Conservation (phyloP, 37 sponge, comb jelly and placozoan species). For the Oscarella lobularis region DNA sequence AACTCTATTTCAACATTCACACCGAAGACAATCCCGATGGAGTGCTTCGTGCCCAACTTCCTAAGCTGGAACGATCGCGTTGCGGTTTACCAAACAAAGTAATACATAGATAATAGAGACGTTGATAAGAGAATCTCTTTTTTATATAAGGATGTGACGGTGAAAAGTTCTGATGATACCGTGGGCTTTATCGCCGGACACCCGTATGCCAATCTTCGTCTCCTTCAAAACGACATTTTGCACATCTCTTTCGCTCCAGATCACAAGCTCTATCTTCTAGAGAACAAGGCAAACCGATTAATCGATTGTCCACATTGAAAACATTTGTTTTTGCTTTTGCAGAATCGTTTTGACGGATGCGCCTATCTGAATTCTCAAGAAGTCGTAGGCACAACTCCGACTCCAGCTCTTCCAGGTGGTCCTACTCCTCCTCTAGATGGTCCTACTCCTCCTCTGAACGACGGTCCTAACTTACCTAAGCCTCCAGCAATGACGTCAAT, state of each 20-base stretch:
- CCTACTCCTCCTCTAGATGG: too few species aligned
- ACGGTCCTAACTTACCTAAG: too few species aligned
- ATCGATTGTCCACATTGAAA: too few species aligned
- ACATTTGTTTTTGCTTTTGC: too few species aligned
- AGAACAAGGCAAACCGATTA: too few species aligned
- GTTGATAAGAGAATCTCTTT: too few species aligned
- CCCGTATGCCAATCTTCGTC: not conserved
- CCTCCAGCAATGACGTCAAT: not conserved
- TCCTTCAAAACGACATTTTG: not conserved
- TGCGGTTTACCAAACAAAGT: not conserved
- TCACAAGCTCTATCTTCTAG: not conserved
- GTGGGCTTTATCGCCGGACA: not conserved
- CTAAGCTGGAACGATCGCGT: not conserved
- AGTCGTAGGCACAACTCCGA: not conserved
- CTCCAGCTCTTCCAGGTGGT: too few species aligned
- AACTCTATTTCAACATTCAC: not conserved
- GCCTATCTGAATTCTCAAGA: not conserved
- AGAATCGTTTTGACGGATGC: not conserved
- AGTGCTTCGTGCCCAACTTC: not conserved
- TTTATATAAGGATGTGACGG: not conserved
- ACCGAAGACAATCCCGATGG: not conserved
- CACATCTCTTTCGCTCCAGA: not conserved
- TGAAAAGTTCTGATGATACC: not conserved
- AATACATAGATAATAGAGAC: too few species aligned
- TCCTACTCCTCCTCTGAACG: too few species aligned